A percentile compares a stretch with the other conserved stretches of the same genome.
phyloP scores from a whole-genome alignment of 2,888 invertebrate species.

The Zootermopsis nevadensis region DNA sequence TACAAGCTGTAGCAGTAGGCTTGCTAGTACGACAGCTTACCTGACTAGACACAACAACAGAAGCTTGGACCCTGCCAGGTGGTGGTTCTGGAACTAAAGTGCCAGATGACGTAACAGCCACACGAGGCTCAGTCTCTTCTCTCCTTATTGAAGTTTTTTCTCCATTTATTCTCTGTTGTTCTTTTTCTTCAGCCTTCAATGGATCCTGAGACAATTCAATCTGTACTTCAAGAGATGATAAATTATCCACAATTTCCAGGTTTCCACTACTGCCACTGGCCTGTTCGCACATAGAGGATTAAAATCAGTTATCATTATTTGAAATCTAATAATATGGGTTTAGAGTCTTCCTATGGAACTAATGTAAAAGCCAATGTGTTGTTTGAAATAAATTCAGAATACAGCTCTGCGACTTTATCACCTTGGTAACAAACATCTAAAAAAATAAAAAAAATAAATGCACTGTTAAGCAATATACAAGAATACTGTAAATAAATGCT shows the following conservation, averaged over 20 bases:
- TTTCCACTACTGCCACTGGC: neutral
- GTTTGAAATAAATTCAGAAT: neutral
- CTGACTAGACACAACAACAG: conserved; percentile 32
- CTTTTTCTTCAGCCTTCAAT: neutral
- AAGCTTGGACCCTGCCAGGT: neutral
- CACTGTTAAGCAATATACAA: no score
- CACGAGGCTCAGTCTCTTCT: conserved; percentile 24
- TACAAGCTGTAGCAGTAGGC: no score
- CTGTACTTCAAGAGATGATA: conserved; percentile 26
- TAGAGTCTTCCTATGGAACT: no score
- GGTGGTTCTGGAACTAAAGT: neutral
- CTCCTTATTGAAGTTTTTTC: neutral
- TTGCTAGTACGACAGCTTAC: neutral
- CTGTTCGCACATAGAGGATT: neutral
- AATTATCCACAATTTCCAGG: conserved; percentile 3
- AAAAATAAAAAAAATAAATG: no score
- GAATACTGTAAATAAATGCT: no score
- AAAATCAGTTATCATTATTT: neutral
- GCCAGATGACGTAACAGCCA: neutral
- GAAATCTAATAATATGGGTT: neutral
- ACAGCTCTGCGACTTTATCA: neutral
- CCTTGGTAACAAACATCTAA: no score
- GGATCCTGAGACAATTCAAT: conserved; percentile 23
- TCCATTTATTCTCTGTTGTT: neutral
- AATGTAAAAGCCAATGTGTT: neutral